phyloP scores from a whole-genome alignment of 2,797 vertebrate species.

The Bovichtus diacanthus region DNA sequence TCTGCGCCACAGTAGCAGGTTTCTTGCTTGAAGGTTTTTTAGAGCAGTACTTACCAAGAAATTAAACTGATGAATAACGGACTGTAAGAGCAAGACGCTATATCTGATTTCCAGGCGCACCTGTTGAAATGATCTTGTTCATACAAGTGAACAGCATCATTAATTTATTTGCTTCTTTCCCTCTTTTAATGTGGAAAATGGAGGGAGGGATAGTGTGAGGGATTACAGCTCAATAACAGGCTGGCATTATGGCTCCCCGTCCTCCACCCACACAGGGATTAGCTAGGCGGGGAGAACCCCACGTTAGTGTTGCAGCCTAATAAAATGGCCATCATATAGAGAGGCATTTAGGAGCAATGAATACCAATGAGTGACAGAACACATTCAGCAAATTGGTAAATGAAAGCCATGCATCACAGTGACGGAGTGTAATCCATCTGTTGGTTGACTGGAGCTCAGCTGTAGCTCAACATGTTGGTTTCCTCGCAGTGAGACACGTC shows the following conservation, averaged over 20 bases:
- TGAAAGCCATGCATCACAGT: slow-evolving; percentile 76
- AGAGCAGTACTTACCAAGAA: slow-evolving; percentile 31
- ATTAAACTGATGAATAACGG: slow-evolving; percentile 44
- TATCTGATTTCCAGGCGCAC: slow-evolving; percentile 27
- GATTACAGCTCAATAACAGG: slow-evolving; percentile 70
- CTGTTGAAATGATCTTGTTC: slow-evolving; percentile 44
- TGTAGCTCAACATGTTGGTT: slow-evolving; percentile 57
- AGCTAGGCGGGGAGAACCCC: slow-evolving; percentile 53
- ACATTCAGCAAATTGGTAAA: slow-evolving; percentile 70
- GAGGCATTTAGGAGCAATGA: slow-evolving; percentile 75
- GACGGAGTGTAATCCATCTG: slow-evolving; percentile 75
- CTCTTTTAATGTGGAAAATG: slow-evolving; percentile 49
- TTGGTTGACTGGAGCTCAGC: slow-evolving; percentile 66
- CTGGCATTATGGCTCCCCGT: slow-evolving; percentile 51
- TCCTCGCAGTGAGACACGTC: slow-evolving; percentile 31
- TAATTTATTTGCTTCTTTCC: slow-evolving; percentile 48
- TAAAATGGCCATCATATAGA: slow-evolving; percentile 73
- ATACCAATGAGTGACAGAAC: slow-evolving; percentile 72
- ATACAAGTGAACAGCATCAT: slow-evolving; percentile 29
- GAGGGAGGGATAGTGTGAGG: slow-evolving; percentile 49
- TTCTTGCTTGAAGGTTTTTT: slow-evolving; percentile 38
- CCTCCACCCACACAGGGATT: slow-evolving; percentile 65
- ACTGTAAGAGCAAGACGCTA: slow-evolving; percentile 9
- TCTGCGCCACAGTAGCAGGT: slow-evolving; percentile 21
- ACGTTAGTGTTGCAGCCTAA: slow-evolving; percentile 62